A percentile compares a stretch with the other conserved stretches of the same genome.
Evolutionary conservation across 1,140 invertebrate genomes (phyloP).

Genomic region (Macrotrachela quadricornifera): DNA sequence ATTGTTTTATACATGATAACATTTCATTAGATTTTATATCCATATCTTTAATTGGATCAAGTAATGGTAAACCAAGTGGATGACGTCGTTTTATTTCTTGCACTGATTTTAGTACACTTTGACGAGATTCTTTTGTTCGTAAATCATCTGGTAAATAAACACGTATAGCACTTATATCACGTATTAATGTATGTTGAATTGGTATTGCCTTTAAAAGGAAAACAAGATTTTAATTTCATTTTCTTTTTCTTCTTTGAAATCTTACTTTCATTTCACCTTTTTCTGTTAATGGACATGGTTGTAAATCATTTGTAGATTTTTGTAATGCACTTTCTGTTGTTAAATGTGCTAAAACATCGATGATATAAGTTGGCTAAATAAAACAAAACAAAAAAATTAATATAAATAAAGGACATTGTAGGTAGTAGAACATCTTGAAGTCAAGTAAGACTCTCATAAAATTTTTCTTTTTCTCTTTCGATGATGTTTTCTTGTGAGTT

Average conservation of each 20-base stretch:
- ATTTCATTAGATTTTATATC: constrained; percentile 58
- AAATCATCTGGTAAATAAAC: constrained; percentile 75
- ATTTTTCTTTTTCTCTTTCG: no score
- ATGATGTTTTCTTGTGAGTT: constrained; percentile 14
- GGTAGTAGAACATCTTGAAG: no score
- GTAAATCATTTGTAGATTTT: constrained; percentile 18
- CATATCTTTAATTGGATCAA: constrained; percentile 90
- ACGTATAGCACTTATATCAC: constrained; percentile 56
- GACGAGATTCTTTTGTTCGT: constrained; percentile 53
- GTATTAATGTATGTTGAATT: constrained; percentile 53
- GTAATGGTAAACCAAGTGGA: constrained; percentile 53
- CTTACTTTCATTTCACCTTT: constrained; percentile 55
- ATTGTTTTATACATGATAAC: no score
- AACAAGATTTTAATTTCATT: no score
- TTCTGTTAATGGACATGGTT: constrained; percentile 30
- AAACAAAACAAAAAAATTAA: no score
- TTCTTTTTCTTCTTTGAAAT: background rate
- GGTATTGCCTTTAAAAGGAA: constrained; percentile 35
- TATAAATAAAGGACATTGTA: no score
- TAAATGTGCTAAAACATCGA: constrained; percentile 62
- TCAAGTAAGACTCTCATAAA: no score
- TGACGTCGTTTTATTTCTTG: constrained; percentile 63
- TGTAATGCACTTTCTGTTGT: constrained; percentile 33
- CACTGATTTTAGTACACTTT: constrained; percentile 62
- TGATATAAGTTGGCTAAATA: constrained; percentile 37